Conservation (phyloP, 2,888 invertebrate genomes). For the Caenorhabditis sinica region DNA sequence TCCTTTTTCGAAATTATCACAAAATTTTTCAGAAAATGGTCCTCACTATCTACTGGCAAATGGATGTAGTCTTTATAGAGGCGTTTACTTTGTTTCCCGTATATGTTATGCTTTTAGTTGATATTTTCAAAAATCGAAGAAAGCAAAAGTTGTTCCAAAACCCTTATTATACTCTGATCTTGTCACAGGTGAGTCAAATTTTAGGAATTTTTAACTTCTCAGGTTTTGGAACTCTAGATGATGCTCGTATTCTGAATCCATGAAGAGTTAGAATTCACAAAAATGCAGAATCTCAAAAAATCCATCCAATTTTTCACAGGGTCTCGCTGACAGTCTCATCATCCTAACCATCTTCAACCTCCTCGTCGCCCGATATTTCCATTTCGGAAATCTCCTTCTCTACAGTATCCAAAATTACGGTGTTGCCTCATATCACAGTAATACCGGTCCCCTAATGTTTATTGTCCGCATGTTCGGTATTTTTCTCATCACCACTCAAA, state of each 20-base stretch:
- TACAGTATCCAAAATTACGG: conserved; percentile 37
- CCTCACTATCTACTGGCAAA: conserved; percentile 55
- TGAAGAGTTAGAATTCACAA: too few species aligned
- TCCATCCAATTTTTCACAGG: conserved; percentile 8
- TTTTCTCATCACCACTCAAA: conserved; percentile 48
- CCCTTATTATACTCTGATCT: conserved; percentile 51
- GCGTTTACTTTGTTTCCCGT: conserved; percentile 35
- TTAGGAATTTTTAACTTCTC: neutral
- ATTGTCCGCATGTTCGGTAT: conserved; percentile 49
- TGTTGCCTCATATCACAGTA: conserved; percentile 40
- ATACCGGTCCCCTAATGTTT: conserved; percentile 44
- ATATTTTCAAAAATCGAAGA: conserved; percentile 24
- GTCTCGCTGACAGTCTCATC: conserved; percentile 32
- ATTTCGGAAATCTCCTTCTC: conserved; percentile 19
- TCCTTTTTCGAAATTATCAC: neutral
- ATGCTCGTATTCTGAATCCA: too few species aligned
- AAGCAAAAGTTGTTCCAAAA: conserved; percentile 23
- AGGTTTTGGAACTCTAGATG: too few species aligned
- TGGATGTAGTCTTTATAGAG: conserved; percentile 33
- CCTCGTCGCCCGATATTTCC: conserved; percentile 44
- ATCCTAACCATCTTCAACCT: conserved; percentile 36
- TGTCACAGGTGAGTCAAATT: conserved; percentile 26
- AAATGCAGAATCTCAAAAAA: too few species aligned
- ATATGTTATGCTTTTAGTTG: conserved; percentile 26
- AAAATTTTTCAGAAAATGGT: neutral